These are phyloP conservation scores for Anas platyrhynchos DNA, from an alignment of 2,113 vertebrate species.

Conservation along the genomic window DNA sequence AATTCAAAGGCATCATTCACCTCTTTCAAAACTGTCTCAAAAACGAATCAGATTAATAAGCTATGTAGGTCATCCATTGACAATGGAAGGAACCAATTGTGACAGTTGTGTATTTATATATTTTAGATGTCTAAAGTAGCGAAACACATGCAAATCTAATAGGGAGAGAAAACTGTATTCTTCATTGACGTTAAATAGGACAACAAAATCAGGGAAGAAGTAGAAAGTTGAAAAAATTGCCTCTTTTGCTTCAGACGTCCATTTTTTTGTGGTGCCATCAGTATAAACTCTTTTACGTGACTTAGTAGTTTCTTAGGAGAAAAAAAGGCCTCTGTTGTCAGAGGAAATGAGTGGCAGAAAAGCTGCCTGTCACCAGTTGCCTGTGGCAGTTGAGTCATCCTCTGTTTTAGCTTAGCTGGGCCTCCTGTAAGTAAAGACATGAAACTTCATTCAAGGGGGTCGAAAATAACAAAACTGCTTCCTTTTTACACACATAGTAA, in stretches of 20 bases:
- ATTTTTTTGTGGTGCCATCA: background rate
- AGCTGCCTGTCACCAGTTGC: background rate
- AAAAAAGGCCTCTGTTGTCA: background rate
- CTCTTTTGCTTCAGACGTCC: background rate
- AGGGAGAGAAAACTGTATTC: background rate
- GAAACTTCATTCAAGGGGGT: background rate
- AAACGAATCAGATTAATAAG: background rate
- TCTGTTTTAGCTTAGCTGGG: background rate
- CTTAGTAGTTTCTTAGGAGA: background rate
- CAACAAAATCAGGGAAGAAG: background rate
- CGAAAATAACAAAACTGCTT: background rate
- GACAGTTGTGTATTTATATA: background rate
- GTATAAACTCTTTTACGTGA: background rate
- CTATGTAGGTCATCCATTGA: background rate
- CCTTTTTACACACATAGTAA: background rate
- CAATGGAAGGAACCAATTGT: background rate
- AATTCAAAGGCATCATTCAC: background rate
- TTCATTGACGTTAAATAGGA: background rate
- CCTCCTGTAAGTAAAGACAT: background rate
- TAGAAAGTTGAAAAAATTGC: background rate
- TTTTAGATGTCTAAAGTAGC: background rate
- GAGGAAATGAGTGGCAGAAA: background rate
- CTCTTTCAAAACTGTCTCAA: background rate
- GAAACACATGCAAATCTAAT: background rate
- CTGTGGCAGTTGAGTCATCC: background rate